A percentile compares a stretch with the other conserved stretches of the same genome.
Conservation (phyloP, 1,140 invertebrate species). For the Brachystomella parvula region DNA sequence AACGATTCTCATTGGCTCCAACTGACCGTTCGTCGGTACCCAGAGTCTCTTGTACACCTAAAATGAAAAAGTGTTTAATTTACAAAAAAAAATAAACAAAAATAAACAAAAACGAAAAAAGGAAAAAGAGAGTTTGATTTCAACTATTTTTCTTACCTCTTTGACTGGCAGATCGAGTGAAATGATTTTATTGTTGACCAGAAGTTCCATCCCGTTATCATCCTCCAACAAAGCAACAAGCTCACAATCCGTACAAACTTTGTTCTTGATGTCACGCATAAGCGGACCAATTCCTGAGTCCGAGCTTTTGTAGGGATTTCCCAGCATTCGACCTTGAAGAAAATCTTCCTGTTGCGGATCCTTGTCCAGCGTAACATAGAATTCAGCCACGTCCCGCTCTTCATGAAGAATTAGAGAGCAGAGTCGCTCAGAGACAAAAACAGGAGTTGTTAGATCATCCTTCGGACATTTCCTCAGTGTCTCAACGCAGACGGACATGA, state of each 20-base stretch:
- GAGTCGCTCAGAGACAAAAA: constrained; percentile 93
- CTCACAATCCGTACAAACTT: constrained; percentile 95
- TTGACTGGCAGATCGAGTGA: constrained; percentile 90
- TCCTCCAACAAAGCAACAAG: constrained; percentile 91
- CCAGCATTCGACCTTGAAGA: constrained; percentile 91
- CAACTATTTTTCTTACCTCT: constrained; percentile 54
- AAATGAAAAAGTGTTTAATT: neutral
- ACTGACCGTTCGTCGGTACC: constrained; percentile 73
- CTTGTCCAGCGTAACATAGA: constrained; percentile 92
- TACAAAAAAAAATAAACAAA: neutral
- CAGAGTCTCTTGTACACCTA: constrained; percentile 60
- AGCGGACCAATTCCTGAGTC: constrained; percentile 89
- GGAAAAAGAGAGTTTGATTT: neutral
- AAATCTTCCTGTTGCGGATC: constrained; percentile 98
- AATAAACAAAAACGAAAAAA: neutral
- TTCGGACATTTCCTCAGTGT: constrained; percentile 86
- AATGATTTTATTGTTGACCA: constrained; percentile 99
- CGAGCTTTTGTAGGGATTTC: constrained; percentile 90
- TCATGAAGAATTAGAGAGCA: constrained; percentile 97
- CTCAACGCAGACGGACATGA: constrained; percentile 95
- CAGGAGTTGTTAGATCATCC: constrained; percentile 88
- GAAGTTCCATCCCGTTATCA: constrained; percentile 95
- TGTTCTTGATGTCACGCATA: constrained; percentile 98
- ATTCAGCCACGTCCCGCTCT: constrained; percentile 93
- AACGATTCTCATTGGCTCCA: constrained; percentile 94